A percentile compares a stretch with the other conserved stretches of the same genome.
These are phyloP conservation scores for Hylaeus volcanicus DNA, from an alignment of 1,140 invertebrate genomes.

Conservation along the genomic window DNA sequence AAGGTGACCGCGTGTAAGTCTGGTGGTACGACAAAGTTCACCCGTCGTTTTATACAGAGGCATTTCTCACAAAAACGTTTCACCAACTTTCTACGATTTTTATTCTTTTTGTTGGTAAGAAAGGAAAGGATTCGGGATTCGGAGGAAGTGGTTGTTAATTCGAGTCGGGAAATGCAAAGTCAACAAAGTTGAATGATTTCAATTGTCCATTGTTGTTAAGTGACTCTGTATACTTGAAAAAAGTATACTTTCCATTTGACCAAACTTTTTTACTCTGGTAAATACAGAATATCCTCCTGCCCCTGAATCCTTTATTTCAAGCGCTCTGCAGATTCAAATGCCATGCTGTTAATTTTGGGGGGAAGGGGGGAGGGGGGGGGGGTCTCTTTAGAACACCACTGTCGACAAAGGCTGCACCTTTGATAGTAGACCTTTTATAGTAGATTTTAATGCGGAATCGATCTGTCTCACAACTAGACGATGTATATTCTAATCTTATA, in stretches of 20 bases:
- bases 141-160: neutral
- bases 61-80: neutral
- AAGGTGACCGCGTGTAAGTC: slow-evolving; percentile 38
- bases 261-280: no score
- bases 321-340: neutral
- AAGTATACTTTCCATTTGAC: no score
- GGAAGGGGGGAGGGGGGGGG: neutral
- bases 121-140: neutral
- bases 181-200: no score
- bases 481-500: slow-evolving; percentile 64
- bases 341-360: neutral
- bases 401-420: slow-evolving; percentile 11
- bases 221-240: no score
- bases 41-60: neutral
- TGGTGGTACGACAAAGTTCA: slow-evolving; percentile 45
- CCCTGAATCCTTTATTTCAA: neutral
- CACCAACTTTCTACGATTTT: neutral
- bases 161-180: neutral
- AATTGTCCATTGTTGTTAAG: no score
- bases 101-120: neutral
- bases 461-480: slow-evolving; percentile 61
- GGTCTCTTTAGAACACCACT: slow-evolving; percentile 49
- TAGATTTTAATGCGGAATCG: slow-evolving; percentile 44
- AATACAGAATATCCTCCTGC: no score
- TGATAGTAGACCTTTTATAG: neutral